These are phyloP conservation scores for Ganaspis sp. DNA, from an alignment of 1,140 invertebrate species.

Conservation along the genomic window DNA sequence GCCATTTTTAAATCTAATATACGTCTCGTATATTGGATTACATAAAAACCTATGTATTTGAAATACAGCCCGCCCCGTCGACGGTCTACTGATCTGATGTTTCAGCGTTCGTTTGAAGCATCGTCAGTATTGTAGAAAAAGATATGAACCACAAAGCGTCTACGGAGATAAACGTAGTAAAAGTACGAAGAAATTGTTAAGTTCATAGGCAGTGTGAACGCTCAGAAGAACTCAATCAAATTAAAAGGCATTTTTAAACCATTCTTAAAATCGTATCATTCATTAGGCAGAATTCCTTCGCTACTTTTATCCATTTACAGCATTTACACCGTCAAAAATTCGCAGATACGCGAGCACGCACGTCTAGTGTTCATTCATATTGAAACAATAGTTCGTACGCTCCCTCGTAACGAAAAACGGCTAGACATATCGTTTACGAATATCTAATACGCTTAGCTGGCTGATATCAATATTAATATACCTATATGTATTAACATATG, in stretches of 20 bases:
- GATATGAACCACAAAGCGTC: conserved; percentile 24
- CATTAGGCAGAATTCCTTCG: conserved; percentile 26
- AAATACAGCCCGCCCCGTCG: conserved; percentile 16
- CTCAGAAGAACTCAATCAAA: conserved; percentile 2
- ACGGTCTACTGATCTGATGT: conserved; percentile 9
- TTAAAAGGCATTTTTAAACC: conserved; percentile 3
- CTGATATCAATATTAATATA: conserved; percentile 30
- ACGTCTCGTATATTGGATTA: conserved; percentile 1
- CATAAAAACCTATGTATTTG: conserved; percentile 4
- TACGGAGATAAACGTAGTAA: conserved; percentile 16
- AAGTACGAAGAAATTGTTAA: conserved; percentile 25
- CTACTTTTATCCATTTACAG: conserved; percentile 41
- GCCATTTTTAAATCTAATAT: conserved; percentile 11
- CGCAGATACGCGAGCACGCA: conserved; percentile 35
- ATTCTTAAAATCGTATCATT: conserved; percentile 7
- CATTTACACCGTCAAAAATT: conserved; percentile 44
- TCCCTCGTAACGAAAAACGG: conserved; percentile 15
- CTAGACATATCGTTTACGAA: conserved; percentile 35
- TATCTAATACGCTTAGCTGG: conserved; percentile 31
- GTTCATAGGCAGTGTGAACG: background rate
- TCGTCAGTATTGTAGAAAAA: conserved; percentile 12
- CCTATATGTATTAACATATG: conserved; percentile 52
- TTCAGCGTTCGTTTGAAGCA: background rate
- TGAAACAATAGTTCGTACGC: conserved; percentile 20
- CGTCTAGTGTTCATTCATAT: conserved; percentile 3